A percentile compares a stretch with the other conserved stretches of the same genome.
Evolutionary conservation across 2,888 invertebrate species (phyloP).

Genomic region (Rhabditoides inermis): DNA sequence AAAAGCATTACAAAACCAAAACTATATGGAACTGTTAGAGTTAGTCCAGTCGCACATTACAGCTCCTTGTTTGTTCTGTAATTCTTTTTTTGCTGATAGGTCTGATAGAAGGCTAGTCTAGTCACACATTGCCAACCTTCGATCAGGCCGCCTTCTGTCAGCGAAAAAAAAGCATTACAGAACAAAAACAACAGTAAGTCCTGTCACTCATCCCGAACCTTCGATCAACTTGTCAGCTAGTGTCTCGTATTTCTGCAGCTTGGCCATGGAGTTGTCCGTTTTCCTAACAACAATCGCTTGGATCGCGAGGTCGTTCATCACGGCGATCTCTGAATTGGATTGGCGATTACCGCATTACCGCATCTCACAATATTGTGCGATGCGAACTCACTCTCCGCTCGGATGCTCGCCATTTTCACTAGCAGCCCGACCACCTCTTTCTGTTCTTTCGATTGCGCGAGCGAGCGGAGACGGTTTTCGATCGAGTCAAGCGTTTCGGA

Average conservation of each 20-base stretch:
- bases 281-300: slow-evolving; percentile 37
- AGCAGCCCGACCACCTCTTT: slow-evolving; percentile 77
- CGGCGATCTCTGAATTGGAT: slow-evolving; percentile 39
- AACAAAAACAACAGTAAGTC: too few relatives aligned
- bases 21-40: not conserved
- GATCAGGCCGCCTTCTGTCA: too few relatives aligned
- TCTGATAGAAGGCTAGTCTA: too few relatives aligned
- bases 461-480: slow-evolving; percentile 24
- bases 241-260: slow-evolving; percentile 43
- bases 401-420: slow-evolving; percentile 82
- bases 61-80: too few relatives aligned
- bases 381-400: slow-evolving; percentile 70
- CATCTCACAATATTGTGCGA: not conserved
- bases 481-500: slow-evolving; percentile 20
- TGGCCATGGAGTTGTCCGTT: slow-evolving; percentile 44
- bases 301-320: slow-evolving; percentile 43
- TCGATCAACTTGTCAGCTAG: slow-evolving; percentile 47
- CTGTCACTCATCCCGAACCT: too few relatives aligned
- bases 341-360: not conserved
- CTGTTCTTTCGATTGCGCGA: slow-evolving; percentile 68
- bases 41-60: too few relatives aligned
- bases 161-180: too few relatives aligned
- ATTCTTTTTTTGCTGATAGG: too few relatives aligned
- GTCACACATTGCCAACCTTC: too few relatives aligned
- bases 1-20: too few relatives aligned